Percentiles rank a stretch among this genome's conserved stretches.
phyloP scores from a whole-genome alignment of 2,888 invertebrate genomes.

The Agrotis puta region DNA sequence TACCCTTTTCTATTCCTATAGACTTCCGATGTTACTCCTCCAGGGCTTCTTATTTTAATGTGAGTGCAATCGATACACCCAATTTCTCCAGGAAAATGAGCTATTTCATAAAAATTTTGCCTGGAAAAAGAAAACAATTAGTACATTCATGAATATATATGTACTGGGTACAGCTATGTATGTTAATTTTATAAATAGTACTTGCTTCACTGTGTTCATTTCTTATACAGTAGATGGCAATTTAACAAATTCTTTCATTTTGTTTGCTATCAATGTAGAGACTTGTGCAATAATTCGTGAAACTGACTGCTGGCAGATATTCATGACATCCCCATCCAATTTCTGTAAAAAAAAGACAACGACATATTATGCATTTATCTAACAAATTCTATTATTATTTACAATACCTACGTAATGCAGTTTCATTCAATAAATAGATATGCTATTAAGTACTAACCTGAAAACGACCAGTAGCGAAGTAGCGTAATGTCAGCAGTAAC shows the following conservation, averaged over 20 bases:
- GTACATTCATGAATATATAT: neutral
- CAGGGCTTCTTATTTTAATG: slow-evolving; percentile 62
- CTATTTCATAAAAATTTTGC: neutral
- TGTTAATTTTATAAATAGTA: neutral
- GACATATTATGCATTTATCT: neutral
- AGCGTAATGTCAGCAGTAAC: slow-evolving; percentile 42
- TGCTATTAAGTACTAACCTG: slow-evolving; percentile 33
- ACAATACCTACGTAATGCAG: neutral
- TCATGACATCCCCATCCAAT: slow-evolving; percentile 44
- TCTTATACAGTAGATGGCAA: slow-evolving; percentile 38
- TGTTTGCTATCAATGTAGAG: slow-evolving; percentile 48
- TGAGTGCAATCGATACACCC: slow-evolving; percentile 63
- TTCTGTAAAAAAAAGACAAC: slow-evolving; percentile 6
- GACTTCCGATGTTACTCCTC: slow-evolving; percentile 55
- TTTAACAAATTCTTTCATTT: slow-evolving; percentile 43
- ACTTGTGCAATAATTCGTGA: slow-evolving; percentile 52
- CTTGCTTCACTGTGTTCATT: slow-evolving; percentile 29
- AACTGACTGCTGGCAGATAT: slow-evolving; percentile 58
- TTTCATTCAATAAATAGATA: neutral
- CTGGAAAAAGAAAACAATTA: slow-evolving; percentile 1
- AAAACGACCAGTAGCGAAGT: slow-evolving; percentile 57
- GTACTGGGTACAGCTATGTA: neutral
- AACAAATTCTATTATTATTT: too few species aligned
- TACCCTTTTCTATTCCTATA: slow-evolving; percentile 59
- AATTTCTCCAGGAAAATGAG: slow-evolving; percentile 50